Percentiles rank a stretch among this genome's conserved stretches.
These are phyloP conservation scores for Syngnathus floridae DNA, from an alignment of 2,113 vertebrate genomes.

Conservation along the genomic window DNA sequence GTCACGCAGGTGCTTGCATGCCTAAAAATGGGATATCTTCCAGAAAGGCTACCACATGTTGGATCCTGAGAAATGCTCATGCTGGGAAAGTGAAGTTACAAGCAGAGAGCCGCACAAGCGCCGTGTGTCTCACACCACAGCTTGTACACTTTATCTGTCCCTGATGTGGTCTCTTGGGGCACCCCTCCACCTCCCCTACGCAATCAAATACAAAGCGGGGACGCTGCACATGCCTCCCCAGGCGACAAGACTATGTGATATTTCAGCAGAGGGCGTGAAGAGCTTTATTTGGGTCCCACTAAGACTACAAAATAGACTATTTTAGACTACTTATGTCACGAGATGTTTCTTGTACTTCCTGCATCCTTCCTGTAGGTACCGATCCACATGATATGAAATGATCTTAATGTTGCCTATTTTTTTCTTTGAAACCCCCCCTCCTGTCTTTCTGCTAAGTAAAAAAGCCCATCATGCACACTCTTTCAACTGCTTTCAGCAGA, in stretches of 20 bases:
- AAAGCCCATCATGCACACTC: background rate
- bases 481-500: constrained; percentile 43
- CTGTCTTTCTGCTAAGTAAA: constrained; percentile 11
- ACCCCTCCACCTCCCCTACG: background rate
- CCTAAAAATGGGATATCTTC: background rate
- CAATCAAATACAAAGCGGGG: constrained; percentile 29
- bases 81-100: background rate
- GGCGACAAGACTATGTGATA: constrained; percentile 44
- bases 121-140: constrained; percentile 25
- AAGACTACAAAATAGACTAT: constrained; percentile 41
- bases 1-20: constrained; percentile 4
- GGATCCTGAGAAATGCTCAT: constrained; percentile 18
- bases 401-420: constrained; percentile 13
- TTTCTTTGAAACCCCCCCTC: constrained; percentile 24
- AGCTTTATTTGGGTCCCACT: constrained; percentile 24
- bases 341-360: background rate
- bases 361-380: constrained; percentile 18
- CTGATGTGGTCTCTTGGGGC: constrained; percentile 8
- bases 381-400: constrained; percentile 34
- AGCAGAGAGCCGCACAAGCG: constrained; percentile 6
- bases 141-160: constrained; percentile 19
- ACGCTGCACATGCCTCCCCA: constrained; percentile 34
- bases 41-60: constrained; percentile 19
- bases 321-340: constrained; percentile 21
- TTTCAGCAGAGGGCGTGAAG: constrained; percentile 46